Conservation (phyloP, 2,888 invertebrate species). For the Sinopyrophorus schimmeli region DNA sequence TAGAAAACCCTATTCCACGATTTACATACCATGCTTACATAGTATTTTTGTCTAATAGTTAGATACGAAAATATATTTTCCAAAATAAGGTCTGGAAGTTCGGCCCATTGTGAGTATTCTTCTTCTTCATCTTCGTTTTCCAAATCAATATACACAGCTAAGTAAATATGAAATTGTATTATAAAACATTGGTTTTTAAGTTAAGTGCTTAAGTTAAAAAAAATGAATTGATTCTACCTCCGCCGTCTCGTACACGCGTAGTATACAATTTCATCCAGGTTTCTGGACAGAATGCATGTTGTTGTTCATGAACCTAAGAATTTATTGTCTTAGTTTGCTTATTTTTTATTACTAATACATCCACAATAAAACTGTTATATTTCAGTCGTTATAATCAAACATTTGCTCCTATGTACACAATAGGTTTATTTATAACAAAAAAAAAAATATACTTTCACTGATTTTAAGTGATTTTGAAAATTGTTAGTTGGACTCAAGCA, state of each 20-base stretch:
- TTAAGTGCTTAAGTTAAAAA: background rate
- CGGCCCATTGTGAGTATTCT: conserved; percentile 64
- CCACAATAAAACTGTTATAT: background rate
- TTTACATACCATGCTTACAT: conserved; percentile 70
- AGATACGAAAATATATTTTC: conserved; percentile 74
- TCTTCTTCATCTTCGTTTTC: conserved; percentile 51
- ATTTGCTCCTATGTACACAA: conserved; percentile 5
- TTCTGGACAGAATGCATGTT: conserved; percentile 49
- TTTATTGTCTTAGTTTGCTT: conserved; percentile 1
- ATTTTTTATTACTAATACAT: background rate
- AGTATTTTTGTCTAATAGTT: conserved; percentile 69
- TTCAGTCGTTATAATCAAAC: background rate
- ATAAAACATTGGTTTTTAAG: conserved; percentile 1
- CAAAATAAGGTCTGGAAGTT: conserved; percentile 71
- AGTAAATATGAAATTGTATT: conserved; percentile 3
- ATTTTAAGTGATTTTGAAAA: no score
- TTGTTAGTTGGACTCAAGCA: no score
- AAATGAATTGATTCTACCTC: conserved; percentile 41
- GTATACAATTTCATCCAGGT: conserved; percentile 50
- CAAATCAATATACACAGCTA: conserved; percentile 49
- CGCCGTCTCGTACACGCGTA: conserved; percentile 41
- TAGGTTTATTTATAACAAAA: no score
- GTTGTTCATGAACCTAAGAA: conserved; percentile 42
- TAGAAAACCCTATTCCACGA: conserved; percentile 73
- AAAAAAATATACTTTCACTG: no score